phyloP scores from a whole-genome alignment of 2,888 invertebrate genomes.

The Nomada flava region DNA sequence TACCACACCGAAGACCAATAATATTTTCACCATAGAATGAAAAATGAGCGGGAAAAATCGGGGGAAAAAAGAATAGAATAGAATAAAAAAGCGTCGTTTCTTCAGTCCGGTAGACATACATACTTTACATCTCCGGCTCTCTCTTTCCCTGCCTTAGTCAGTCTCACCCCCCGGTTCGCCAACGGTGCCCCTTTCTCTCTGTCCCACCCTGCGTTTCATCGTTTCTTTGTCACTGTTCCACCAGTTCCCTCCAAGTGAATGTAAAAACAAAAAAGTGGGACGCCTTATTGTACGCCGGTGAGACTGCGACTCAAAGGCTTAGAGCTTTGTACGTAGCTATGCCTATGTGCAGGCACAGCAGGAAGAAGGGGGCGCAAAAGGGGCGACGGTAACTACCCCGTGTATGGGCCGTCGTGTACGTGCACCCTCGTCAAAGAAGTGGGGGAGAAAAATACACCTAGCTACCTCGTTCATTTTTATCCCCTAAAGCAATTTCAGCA shows the following conservation, averaged over 20 bases:
- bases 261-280: conserved; percentile 80
- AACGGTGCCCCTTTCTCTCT: conserved; percentile 40
- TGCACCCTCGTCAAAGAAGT: conserved; percentile 79
- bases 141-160: conserved; percentile 40
- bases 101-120: conserved; percentile 40
- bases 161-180: conserved; percentile 16
- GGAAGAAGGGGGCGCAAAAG: conserved; percentile 55
- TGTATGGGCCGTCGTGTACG: conserved; percentile 71
- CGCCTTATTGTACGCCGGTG: conserved; percentile 83
- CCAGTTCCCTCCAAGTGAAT: conserved; percentile 69
- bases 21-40: too few relatives aligned
- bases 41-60: neutral
- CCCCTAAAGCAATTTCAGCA: conserved; percentile 85
- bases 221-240: conserved; percentile 21
- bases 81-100: conserved; percentile 32
- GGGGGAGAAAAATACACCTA: conserved; percentile 84
- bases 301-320: conserved; percentile 83
- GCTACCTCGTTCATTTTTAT: conserved; percentile 84
- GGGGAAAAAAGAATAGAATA: neutral
- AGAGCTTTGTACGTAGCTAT: conserved; percentile 79
- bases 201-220: neutral
- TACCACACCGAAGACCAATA: too few relatives aligned
- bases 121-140: conserved; percentile 44
- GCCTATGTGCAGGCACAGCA: conserved; percentile 69
- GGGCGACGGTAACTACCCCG: conserved; percentile 76